A percentile compares a stretch with the other conserved stretches of the same genome.
Evolutionary conservation across 1,140 invertebrate genomes (phyloP).

Genomic region (Lanistes nyassanus): DNA sequence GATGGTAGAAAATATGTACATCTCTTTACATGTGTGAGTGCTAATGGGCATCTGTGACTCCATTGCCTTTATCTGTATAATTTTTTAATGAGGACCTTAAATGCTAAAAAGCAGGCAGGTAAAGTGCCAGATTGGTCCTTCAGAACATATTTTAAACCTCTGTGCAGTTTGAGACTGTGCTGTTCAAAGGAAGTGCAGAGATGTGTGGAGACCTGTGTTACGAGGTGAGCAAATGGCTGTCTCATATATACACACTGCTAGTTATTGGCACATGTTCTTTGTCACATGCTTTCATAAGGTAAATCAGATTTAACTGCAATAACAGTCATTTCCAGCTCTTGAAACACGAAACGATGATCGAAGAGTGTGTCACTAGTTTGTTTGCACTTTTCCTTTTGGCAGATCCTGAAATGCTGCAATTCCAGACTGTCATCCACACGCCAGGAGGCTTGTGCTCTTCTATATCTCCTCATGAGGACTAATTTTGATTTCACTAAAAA

Average conservation of each 20-base stretch:
- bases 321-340: too few relatives aligned
- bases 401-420: constrained; percentile 64
- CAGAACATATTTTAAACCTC: constrained; percentile 25
- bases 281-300: not conserved
- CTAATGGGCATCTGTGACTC: too few relatives aligned
- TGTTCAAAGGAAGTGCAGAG: constrained; percentile 78
- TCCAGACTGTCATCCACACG: constrained; percentile 68
- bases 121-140: not conserved
- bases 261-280: too few relatives aligned
- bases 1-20: too few relatives aligned
- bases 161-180: constrained; percentile 64
- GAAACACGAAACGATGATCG: too few relatives aligned
- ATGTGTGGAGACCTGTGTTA: constrained; percentile 87
- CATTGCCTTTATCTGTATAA: too few relatives aligned
- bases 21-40: too few relatives aligned
- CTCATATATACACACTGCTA: too few relatives aligned
- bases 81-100: too few relatives aligned
- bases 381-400: constrained; percentile 21
- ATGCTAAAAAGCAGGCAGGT: too few relatives aligned
- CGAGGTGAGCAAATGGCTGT: constrained; percentile 66
- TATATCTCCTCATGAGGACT: constrained; percentile 91
- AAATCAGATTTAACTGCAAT: not conserved
- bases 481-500: constrained; percentile 90
- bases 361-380: too few relatives aligned
- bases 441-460: constrained; percentile 88